Evolutionary conservation across 2,888 invertebrate genomes (phyloP), one percentile per base, ranked within the genome.

Genomic region (Oxystoma pomonae): DNA sequence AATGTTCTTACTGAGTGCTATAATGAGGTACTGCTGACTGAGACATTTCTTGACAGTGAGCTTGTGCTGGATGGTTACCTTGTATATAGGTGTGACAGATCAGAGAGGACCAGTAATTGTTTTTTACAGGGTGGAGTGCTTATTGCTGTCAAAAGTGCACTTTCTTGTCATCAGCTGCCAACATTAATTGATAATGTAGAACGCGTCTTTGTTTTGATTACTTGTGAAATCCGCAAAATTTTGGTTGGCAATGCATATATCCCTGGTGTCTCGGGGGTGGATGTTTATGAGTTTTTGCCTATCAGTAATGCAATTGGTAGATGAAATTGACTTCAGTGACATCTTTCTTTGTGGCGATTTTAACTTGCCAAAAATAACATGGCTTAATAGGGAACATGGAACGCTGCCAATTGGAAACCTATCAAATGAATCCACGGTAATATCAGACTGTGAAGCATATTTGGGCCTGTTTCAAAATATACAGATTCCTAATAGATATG

Each of bases 11-110:
- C n/a, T 50, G 50, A 50, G 50, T 9, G n/a, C n/a, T 50, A 50
- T 50, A n/a, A 50, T 50, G 50, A 12, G 9, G 9, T 50, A 50
- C n/a, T 50, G 50, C n/a, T 50, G 50, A 50, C 50, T 12, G 50
- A 50, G n/a, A 50, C 50, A n/a, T 50, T n/a, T n/a, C n/a, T 50
- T 50, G 50, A 50, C 50, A 50, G 50, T 50, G 50, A 50, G n/a
- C 50, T 50, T 50, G 50, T 9, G 12, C 50, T 50, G 50, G 50
- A 50, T 50, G 50, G 50, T 50, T 50, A 50, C n/a, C n/a, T 50
- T 50, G 50, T 50, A 50, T 50, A 12, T 50, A 50, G 50, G n/a
- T 50, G 50, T n/a, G 50, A 50, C n/a, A 50, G n/a, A n/a, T 50
- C 50, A 50, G 50, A 9, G n/a, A n/a, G 12, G n/a, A 50, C 50